Evolutionary conservation across 1,140 invertebrate genomes (phyloP), one percentile per base, ranked within the genome.

Genomic region (Zaprionus capensis): DNA sequence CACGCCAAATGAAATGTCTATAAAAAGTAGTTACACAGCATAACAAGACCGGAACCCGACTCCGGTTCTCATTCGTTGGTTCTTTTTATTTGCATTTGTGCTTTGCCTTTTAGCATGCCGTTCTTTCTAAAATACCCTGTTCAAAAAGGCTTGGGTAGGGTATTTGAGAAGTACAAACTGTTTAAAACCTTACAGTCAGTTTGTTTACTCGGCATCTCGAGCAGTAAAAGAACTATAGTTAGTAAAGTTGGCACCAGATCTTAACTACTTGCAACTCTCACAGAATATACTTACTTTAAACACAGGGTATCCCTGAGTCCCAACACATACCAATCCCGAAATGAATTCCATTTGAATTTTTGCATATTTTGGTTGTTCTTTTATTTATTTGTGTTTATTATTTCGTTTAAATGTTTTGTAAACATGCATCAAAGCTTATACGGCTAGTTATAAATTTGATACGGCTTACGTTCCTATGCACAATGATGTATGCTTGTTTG

Each of bases 391-490:
- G 12, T 68, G 59, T 81, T 73, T 74, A 71, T 78, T 78, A 78
- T 72, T 81, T 88, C 71, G 84, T 88, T 88, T 88, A 88, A 88
- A 88, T 90, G 85, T 88, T 88, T 88, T 88, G 85, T 88, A 88
- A 88, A 88, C 85, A 88, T 88, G 85, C 85, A 88, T 88, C 84
- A 77, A 88, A 90, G 81, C 85, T 88, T 88, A 88, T 90, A 81
- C 59, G 62, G 68, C 81, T 84, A 85, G 82, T 82, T 84, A 86
- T 85, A 78, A 85, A 82, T 86, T 72, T 79, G 64, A 79, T 79
- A 61, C 66, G 71, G 61, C 71, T 69, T 68, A 59, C 53, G 41
- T 68, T 22, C 22, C 38, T 71, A 59, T 74, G 56, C 59, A 71
- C 58, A 61, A 38, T 14, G 57, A 44, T 68, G 15, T 59, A 26